These are phyloP conservation scores for Geotrupes spiniger DNA, from an alignment of 2,888 invertebrate genomes.

Conservation along the genomic window DNA sequence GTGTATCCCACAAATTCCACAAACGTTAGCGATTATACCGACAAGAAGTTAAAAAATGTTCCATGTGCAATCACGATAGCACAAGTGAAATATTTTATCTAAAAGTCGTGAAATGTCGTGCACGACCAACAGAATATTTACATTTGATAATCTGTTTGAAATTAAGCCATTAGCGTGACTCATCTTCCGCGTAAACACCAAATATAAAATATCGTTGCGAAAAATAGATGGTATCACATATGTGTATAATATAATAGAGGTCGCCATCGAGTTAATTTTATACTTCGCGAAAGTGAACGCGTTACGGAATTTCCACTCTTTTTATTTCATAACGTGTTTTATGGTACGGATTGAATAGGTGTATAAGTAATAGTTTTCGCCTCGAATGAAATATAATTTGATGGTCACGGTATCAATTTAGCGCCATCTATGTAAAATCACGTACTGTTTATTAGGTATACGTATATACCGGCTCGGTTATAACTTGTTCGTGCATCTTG, in stretches of 20 bases:
- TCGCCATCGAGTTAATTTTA: constrained; percentile 4
- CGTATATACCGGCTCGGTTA: constrained; percentile 28
- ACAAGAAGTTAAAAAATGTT: too few relatives aligned
- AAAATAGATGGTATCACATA: background rate
- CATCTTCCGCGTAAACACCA: background rate
- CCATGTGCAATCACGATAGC: too few relatives aligned
- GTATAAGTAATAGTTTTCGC: constrained; percentile 22
- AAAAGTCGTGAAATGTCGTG: too few relatives aligned
- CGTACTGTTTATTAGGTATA: constrained; percentile 41
- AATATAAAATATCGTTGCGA: too few relatives aligned
- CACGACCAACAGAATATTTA: too few relatives aligned
- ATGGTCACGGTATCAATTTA: constrained; percentile 49
- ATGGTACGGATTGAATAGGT: constrained; percentile 1
- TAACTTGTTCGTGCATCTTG: constrained; percentile 43
- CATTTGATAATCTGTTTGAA: background rate
- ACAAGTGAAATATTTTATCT: too few relatives aligned
- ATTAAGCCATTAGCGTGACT: background rate
- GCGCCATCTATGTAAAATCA: constrained; percentile 47
- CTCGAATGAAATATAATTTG: constrained; percentile 37
- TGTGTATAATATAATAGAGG: constrained; percentile 6
- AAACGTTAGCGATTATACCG: too few relatives aligned
- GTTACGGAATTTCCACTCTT: background rate
- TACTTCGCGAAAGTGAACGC: background rate
- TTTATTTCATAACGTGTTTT: constrained; percentile 2
- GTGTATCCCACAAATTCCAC: too few relatives aligned